Conservation (phyloP, 2,797 vertebrate genomes). For the Xenops minutus region DNA sequence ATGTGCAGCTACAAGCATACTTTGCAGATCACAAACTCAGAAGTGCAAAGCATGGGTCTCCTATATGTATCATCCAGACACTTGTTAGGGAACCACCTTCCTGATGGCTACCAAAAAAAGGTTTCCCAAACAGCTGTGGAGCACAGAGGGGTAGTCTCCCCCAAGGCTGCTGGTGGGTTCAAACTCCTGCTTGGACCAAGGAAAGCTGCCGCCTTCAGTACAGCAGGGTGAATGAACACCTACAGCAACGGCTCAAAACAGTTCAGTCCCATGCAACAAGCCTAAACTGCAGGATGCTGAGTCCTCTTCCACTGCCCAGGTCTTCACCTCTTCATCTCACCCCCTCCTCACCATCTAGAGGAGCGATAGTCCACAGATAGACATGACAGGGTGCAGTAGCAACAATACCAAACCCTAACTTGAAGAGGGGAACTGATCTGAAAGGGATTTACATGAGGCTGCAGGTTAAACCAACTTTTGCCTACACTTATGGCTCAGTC, state of each 20-base stretch:
- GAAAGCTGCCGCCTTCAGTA: not conserved
- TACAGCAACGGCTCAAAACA: not conserved
- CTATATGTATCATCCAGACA: not conserved
- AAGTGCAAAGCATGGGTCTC: not conserved
- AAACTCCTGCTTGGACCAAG: not conserved
- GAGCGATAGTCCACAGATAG: not conserved
- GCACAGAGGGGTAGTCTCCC: not conserved
- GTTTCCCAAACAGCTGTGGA: not conserved
- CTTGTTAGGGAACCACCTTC: not conserved
- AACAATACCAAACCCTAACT: not conserved
- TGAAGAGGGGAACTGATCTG: not conserved
- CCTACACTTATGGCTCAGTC: accelerated
- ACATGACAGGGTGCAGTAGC: accelerated
- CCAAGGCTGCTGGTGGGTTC: not conserved
- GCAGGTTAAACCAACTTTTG: not conserved
- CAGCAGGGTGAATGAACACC: accelerated
- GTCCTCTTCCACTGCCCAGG: not conserved
- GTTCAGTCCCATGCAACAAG: not conserved
- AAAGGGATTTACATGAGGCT: not conserved
- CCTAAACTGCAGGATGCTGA: accelerated
- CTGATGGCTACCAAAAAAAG: not conserved
- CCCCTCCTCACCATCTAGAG: accelerated
- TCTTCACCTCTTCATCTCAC: not conserved
- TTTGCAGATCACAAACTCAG: not conserved
- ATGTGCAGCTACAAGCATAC: not conserved